These are phyloP conservation scores for Macrochelys suwanniensis DNA, from an alignment of 2,797 vertebrate genomes.

Conservation along the genomic window DNA sequence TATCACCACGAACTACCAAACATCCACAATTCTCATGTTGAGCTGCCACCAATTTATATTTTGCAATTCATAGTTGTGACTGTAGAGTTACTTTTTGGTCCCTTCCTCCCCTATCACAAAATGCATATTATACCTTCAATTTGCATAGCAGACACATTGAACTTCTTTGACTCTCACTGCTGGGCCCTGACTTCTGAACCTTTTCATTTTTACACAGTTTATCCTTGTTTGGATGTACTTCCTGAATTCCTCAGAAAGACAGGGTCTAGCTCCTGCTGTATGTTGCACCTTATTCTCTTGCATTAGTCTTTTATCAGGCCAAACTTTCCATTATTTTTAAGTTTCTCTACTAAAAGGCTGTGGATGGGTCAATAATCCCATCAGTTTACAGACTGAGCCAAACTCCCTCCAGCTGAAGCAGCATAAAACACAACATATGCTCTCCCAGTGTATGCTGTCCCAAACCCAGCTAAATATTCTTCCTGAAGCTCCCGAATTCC, in stretches of 20 bases:
- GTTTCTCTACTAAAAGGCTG: constrained; percentile 16
- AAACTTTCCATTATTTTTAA: constrained; percentile 6
- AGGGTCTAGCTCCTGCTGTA: not conserved
- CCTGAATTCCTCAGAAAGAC: not conserved
- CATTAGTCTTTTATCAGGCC: not conserved
- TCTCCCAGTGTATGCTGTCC: not conserved
- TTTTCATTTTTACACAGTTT: not conserved
- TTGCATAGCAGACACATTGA: not conserved
- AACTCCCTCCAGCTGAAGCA: constrained; percentile 47
- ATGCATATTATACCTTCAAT: not conserved
- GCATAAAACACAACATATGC: constrained; percentile 20
- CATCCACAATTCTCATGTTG: not conserved
- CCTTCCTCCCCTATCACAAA: not conserved
- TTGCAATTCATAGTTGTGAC: not conserved
- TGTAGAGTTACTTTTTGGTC: not conserved
- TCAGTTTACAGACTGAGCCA: constrained; percentile 33
- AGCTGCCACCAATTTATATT: not conserved
- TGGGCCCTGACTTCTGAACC: not conserved
- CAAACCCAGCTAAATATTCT: not conserved
- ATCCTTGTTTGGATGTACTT: not conserved
- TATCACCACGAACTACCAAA: not conserved
- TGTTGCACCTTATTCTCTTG: not conserved
- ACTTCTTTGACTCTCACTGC: not conserved
- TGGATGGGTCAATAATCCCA: constrained; percentile 41
- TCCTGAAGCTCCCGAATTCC: constrained; percentile 1